Base-by-base conservation (phyloP, 1,140 invertebrate genomes). In the Zaprionus africanus region DNA sequence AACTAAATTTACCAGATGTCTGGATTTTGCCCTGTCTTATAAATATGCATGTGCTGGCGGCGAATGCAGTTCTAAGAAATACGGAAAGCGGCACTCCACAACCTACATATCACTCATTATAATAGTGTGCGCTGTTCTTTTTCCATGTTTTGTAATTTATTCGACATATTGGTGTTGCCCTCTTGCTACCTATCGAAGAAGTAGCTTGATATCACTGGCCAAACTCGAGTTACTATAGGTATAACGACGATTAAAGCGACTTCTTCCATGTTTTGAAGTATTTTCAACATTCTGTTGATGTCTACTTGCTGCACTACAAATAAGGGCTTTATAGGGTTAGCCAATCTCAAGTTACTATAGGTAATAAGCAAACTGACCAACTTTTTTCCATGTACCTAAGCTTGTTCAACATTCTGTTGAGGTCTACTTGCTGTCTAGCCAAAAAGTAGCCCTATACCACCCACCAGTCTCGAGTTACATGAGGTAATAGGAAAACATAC, bases 1-100 rank as follows among this genome's bases (percentile, higher is more conserved):
- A 22, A 78, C 78, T 80, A 80, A 80, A 78, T 72, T 49, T 72
- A 72, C 76, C 77, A 81, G 77, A 79, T 81, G 77, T 79, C 63
- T 68, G 76, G 76, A 80, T 78, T 80, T 51, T 34, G 22, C 58
- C 58, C n/a, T 43, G 49, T 46, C 75, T 66, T 66, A 62, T 79
- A 41, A 66, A 76, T 79, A 77, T 79, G 63, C 74, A 79, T 77
- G 59, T 15, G 15, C 7, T 46, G 31, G 3, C 31, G 7, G 31
- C 31, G 31, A 34, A 34, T 34, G 41, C 41, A 46, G n/a, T 46
- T 46, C 41, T 46, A 9, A 9, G 41, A 46, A 46, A 46, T 46
- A 17, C n/a, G n/a, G 41, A n/a, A 43, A 15, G 38, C 13, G 38
- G 38, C 38, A n/a, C 38, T 70, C 46, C n/a, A 17, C 46, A 22